A percentile compares a stretch with the other conserved stretches of the same genome.
Conservation (phyloP, 23 tunicate species). For the Halocynthia roretzi region DNA sequence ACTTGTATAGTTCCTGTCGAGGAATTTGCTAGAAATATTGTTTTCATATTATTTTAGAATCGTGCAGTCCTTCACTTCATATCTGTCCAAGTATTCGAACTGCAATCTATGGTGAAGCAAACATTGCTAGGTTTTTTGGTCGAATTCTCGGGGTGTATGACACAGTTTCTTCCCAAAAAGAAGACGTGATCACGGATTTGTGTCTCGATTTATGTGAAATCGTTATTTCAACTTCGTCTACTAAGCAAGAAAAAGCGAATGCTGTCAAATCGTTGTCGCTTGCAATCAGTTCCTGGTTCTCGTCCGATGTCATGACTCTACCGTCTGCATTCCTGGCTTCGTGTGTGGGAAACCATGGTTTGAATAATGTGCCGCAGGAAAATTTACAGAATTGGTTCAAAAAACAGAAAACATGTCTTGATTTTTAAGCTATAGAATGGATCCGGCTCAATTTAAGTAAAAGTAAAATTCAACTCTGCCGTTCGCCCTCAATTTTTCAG, state of each 20-base stretch:
- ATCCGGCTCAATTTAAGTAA: too few species aligned
- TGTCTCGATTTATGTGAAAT: constrained; percentile 4
- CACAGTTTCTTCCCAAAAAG: background rate
- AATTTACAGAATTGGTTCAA: background rate
- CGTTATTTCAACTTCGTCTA: background rate
- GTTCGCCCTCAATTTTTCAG: too few species aligned
- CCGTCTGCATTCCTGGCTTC: background rate
- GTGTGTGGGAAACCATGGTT: background rate
- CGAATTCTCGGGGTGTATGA: constrained; percentile 16
- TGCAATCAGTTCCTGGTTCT: background rate
- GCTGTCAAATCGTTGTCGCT: background rate
- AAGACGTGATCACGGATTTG: background rate
- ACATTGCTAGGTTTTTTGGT: constrained; percentile 8
- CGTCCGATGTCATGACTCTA: background rate
- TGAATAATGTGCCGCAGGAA: constrained; percentile 1
- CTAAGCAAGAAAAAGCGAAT: background rate
- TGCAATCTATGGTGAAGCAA: constrained; percentile 13
- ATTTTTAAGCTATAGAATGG: too few species aligned
- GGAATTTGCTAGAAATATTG: too few species aligned
- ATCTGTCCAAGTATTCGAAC: constrained; percentile 14
- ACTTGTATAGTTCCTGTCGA: too few species aligned
- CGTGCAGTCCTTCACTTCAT: constrained; percentile 8
- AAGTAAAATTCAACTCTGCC: too few species aligned
- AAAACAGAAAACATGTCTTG: background rate
- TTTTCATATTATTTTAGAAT: background rate